Base-by-base conservation (phyloP, 2,888 invertebrate genomes). In the Cotesia congregata region DNA sequence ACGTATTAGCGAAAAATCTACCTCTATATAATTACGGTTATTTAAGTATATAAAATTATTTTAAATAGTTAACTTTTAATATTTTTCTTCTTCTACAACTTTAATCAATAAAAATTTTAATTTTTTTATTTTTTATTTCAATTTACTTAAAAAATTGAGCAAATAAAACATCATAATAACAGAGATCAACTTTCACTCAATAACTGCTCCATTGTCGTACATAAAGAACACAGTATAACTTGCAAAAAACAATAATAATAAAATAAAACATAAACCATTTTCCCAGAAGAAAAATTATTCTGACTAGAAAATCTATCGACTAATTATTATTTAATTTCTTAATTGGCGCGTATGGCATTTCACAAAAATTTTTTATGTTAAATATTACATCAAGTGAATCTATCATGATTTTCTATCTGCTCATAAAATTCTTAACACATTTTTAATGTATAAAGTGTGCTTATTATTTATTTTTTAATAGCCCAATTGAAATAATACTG, bases 101-200 rank as follows among this genome's bases (percentile, higher is more conserved):
- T 4, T 7, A 12, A 12, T 12, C 1, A 50, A 50, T 50, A 50
- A 50, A 50, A 50, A 7, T 12, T 50, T 6, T 12, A 12, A 2
- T 41, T 50, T 50, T 50, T 50, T 50, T 12, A 50, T 50, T 50
- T 50, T 50, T 7, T 4, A 50, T 12, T 30, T 30, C 30, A 30
- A 30, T 30, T 30, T 12, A 12, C 50, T 50, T 50, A 3, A 12
- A 50, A 50, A 50, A 50, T 50, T 50, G 12, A 50, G 12, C 12
- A 12, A 50, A 50, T 50, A 50, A 50, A 50, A 50, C 50, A 50
- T 41, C 41, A 41, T 50, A 30, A 30, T 30, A 50, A 50, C 50
- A 50, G 65, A 65, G 65, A 65, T 65, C 65, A 65, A 65, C 65
- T 65, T 65, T 65, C 65, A 65, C 65, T 65, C 30, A 9, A 30